A percentile compares a stretch with the other conserved stretches of the same genome.
Conservation (phyloP, 2,113 vertebrate genomes). For the Boulengeromyrus knoepffleri region DNA sequence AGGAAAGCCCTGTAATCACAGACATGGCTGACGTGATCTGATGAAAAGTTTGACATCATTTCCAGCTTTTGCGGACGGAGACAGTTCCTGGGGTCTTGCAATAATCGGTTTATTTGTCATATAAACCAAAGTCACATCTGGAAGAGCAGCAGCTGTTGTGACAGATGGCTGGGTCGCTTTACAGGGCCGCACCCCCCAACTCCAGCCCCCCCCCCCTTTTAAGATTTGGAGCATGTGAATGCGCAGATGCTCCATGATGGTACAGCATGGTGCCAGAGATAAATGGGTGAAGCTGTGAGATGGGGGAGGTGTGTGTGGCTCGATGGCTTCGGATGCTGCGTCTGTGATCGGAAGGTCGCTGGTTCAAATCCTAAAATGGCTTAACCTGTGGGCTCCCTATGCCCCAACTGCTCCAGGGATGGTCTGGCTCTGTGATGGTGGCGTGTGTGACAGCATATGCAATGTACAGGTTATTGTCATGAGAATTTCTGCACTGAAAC, state of each 20-base stretch:
- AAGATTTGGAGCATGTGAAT: background rate
- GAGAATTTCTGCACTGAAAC: background rate
- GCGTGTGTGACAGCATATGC: background rate
- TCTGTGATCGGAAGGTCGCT: background rate
- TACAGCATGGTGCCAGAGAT: background rate
- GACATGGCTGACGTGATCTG: background rate
- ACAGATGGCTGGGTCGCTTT: background rate
- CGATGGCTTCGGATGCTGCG: background rate
- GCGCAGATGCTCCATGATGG: background rate
- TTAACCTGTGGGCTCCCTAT: background rate
- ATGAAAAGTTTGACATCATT: background rate
- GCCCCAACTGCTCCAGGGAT: background rate
- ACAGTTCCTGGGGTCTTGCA: background rate
- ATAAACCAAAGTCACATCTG: slow-evolving; percentile 7
- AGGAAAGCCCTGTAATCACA: slow-evolving; percentile 29
- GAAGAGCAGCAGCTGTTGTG: background rate
- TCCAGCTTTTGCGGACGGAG: background rate
- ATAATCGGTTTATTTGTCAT: slow-evolving; percentile 26
- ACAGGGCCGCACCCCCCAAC: background rate
- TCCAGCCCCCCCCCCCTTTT: slow-evolving; percentile 28
- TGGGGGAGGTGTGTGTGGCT: background rate
- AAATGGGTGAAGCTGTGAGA: background rate
- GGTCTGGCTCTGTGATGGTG: background rate
- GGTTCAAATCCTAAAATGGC: background rate
- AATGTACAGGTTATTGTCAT: no score